Base-by-base conservation (phyloP, 2,797 vertebrate genomes). In the Danionella dracula region DNA sequence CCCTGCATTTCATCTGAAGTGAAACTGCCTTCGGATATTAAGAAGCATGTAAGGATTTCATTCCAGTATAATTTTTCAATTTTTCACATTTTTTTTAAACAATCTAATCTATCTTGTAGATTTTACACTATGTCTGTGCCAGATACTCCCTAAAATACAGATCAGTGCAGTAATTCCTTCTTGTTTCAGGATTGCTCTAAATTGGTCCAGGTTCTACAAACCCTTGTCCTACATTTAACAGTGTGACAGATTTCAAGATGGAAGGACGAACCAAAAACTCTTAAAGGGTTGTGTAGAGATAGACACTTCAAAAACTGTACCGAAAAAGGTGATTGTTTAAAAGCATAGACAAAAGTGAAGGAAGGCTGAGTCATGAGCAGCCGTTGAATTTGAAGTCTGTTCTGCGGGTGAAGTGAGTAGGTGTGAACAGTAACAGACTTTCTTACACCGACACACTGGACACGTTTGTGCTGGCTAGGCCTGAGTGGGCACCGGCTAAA, bases 391-490 rank as follows among this genome's bases (percentile, higher is more conserved):
- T 45, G 16, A 23, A 7, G 66, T 31, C 49, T 65, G 49, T 65
- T 49, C 40, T 37, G 40, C 55, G 71, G 61, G 57, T 59, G 53
- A 61, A 53, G 49, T 67, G 71, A 51, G 73, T 71, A 50, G 71
- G 68, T 68, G 68, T 53, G 66, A 64, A 71, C 71, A 70, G 64
- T 65, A 48, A 35, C 6, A n/a, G 23, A 40, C 68, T 62, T 23
- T 57, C 49, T 58, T 23, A 20, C 21, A 12, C 29, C 45, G 23
- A 53, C 54, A 71, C 68, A 74, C 61, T 60, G 63, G 12, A 41
- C 37, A 40, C 59, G 63, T 76, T 72, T 76, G 74, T 76, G 49
- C 32, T 11, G 4, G 29, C 4, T 1, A 4, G 53, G 23, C 44
- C 11, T 35, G 48, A 53, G 53, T 74, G 62, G 75, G 70, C 50